Conservation (phyloP, 2,113 vertebrate genomes). For the Crotalus tigris region DNA sequence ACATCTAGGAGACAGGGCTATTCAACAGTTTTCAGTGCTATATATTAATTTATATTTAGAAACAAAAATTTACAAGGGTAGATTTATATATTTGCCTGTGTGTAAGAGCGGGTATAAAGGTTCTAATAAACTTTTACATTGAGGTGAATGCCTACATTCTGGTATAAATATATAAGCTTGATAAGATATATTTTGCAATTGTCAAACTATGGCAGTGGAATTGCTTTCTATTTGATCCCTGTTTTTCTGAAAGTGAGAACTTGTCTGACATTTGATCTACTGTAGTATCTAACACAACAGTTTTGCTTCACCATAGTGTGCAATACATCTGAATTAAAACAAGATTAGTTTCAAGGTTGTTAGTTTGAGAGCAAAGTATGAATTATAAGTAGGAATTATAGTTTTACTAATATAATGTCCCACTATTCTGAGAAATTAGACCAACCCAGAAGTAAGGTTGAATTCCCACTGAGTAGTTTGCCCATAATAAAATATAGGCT, state of each 20-base stretch:
- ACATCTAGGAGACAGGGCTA: not conserved
- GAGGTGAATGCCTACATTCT: not conserved
- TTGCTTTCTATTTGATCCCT: not conserved
- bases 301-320: not conserved
- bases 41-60: not conserved
- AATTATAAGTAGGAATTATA: not conserved
- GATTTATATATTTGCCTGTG: not conserved
- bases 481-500: not conserved
- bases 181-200: not conserved
- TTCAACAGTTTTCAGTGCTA: not conserved
- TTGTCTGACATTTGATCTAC: not conserved
- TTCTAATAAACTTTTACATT: not conserved
- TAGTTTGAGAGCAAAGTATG: not conserved
- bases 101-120: not conserved
- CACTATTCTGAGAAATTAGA: not conserved
- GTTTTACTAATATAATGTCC: not conserved
- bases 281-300: not conserved
- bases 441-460: not conserved
- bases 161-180: not conserved
- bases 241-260: not conserved
- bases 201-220: not conserved
- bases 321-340: not conserved
- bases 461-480: not conserved
- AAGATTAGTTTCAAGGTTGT: not conserved
- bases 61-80: not conserved